Base-by-base conservation (phyloP, 2,888 invertebrate genomes). In the Xanthorhoe spadicearia region DNA sequence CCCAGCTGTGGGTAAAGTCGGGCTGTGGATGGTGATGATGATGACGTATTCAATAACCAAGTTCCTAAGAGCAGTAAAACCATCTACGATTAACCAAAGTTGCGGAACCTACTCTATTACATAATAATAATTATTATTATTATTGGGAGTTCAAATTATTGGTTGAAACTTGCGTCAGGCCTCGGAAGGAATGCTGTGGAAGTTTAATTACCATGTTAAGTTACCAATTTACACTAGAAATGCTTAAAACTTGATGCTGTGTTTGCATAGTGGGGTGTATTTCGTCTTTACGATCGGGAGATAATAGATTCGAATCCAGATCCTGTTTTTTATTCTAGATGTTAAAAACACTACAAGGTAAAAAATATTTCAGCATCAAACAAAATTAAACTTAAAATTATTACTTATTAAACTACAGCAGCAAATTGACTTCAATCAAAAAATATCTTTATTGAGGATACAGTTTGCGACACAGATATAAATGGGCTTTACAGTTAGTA, bases 1-100 rank as follows among this genome's bases (percentile, higher is more conserved):
- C n/a, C n/a, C n/a, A n/a, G n/a, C n/a, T n/a, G n/a, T n/a, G n/a
- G n/a, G n/a, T n/a, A n/a, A n/a, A n/a, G n/a, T n/a, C n/a, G n/a
- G n/a, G n/a, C n/a, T n/a, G n/a, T n/a, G n/a, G n/a, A n/a, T n/a
- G n/a, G n/a, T n/a, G n/a, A n/a, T n/a, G n/a, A n/a, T n/a, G n/a
- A n/a, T n/a, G n/a, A n/a, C n/a, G 32, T 71, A 63, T 71, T 69
- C 13, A 43, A 43, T 43, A 38, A 10, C 38, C 5, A 38, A 38
- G 38, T 13, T 13, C 13, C 10, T 43, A 13, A 13, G 13, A 43
- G 13, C 10, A 43, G 38, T 32, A 13, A 43, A 43, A 43, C 4
- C 13, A 43, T 43, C 38, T 13, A 38, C 38, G 9, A 13, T 38
- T 13, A 7, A 35, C 35, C 35, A 10, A 13, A 43, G 38, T 43